Conservation (phyloP, 2,113 vertebrate species). For the Psammodynastes pulverulentus region DNA sequence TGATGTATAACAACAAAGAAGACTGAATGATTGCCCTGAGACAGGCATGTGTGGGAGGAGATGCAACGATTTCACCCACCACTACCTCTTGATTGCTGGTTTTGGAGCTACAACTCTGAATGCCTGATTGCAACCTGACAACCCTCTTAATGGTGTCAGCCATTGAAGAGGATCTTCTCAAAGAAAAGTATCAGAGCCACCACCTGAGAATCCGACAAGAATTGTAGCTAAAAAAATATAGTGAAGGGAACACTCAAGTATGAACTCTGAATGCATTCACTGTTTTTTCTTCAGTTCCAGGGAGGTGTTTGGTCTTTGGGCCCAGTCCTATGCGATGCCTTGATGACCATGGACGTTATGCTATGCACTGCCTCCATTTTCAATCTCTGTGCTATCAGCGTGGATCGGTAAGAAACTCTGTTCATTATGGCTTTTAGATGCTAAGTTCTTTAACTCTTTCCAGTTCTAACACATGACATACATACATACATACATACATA, state of each 20-base stretch:
- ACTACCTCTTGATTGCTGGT: neutral
- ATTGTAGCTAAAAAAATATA: neutral
- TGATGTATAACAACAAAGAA: neutral
- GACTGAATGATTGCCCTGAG: neutral
- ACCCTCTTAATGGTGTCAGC: neutral
- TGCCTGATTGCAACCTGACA: neutral
- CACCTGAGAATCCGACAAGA: neutral
- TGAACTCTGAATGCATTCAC: neutral
- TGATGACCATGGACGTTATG: slow-evolving; percentile 96
- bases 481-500: neutral
- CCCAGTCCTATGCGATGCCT: slow-evolving; percentile 77
- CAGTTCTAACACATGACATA: neutral
- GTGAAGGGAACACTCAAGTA: neutral
- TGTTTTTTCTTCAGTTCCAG: slow-evolving; percentile 76
- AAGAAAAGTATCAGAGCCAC: neutral
- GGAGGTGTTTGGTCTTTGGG: slow-evolving; percentile 86
- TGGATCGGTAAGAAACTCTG: slow-evolving; percentile 79
- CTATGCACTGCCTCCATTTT: slow-evolving; percentile 93
- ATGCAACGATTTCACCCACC: neutral
- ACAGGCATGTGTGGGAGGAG: neutral
- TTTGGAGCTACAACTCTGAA: neutral
- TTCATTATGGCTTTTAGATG: neutral
- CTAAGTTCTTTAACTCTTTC: neutral
- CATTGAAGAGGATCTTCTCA: neutral
- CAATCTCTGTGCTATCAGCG: slow-evolving; percentile 92